Base-by-base conservation (phyloP, 2,888 invertebrate genomes). In the Aradus depressus region DNA sequence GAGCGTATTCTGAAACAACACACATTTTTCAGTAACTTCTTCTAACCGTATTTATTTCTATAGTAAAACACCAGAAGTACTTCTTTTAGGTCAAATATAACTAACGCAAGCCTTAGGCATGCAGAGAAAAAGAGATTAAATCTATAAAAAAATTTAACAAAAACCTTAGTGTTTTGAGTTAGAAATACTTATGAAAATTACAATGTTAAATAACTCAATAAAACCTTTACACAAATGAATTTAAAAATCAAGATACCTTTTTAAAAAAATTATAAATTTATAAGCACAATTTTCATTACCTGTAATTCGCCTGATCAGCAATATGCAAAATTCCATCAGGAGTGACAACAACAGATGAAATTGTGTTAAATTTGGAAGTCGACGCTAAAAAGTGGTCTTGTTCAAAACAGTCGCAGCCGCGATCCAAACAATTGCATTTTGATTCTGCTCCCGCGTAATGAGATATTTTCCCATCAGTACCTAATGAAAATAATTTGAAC, bases 401-500 rank as follows among this genome's bases (percentile, higher is more conserved):
- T 66, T 91, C 90, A 64, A 87, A 92, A 65, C 95, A 95, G 63
- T 89, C 86, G 64, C 93, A 95, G 3, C 85, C 88, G 42, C 86
- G 75, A 65, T 92, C 91, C 53, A 90, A 72, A 62, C 95, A 95
- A 64, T 92, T 89, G 67, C 93, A 95, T 66, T 88, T 89, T 0
- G 88, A 88, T 67, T 93, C 92, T 0, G 88, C 88, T 0, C 95
- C 96, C 21, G 92, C 93, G 64, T 91, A 95, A n/a, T 87, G 78
- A 0, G 84, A 79, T 53, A 96, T 91, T 63, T 88, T 85, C 1
- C 95, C 93, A 67, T 93, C 93, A 0, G 93, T 93, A 1, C 87
- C 63, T 62, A 50, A 52, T 6, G 37, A 34, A 22, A 21, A 16
- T 35, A 18, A 38, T 8, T 38, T 3, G 23, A 34, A 18, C 4